Percentiles rank a stretch among this genome's conserved stretches.
Conservation (phyloP, 2,797 vertebrate genomes). For the Alcedo quadribrachys region DNA sequence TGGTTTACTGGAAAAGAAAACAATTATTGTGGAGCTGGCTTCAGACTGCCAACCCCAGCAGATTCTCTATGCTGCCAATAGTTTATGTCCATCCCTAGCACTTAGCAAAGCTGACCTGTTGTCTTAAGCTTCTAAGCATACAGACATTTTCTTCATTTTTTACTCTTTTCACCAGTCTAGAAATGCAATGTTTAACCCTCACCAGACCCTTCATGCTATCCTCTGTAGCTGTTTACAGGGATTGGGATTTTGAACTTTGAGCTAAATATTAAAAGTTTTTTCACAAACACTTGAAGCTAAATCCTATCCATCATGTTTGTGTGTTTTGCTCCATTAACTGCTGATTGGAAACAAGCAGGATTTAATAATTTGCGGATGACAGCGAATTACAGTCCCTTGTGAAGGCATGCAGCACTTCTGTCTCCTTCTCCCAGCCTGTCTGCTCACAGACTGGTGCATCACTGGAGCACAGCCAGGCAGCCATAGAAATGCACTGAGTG, state of each 20-base stretch:
- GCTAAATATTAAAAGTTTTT: not conserved
- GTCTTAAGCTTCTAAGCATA: not conserved
- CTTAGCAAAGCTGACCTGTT: not conserved
- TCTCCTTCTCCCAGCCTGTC: constrained; percentile 11
- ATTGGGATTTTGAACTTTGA: not conserved
- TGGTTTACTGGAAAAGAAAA: constrained; percentile 40
- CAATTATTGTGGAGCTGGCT: not conserved
- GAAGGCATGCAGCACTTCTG: not conserved
- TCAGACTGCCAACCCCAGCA: constrained; percentile 34
- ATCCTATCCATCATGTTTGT: not conserved
- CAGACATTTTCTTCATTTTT: not conserved
- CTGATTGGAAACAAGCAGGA: not conserved
- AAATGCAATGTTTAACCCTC: not conserved
- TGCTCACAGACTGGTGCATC: constrained; percentile 25
- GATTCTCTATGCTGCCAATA: constrained; percentile 13
- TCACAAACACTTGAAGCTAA: not conserved
- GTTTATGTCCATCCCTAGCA: not conserved
- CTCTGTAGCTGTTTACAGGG: not conserved
- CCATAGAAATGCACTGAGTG: constrained; percentile 11
- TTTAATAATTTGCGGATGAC: not conserved
- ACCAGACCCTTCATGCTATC: not conserved
- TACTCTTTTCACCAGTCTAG: not conserved
- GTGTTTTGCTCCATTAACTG: not conserved
- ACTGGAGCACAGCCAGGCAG: constrained; percentile 45
- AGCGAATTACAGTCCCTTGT: not conserved